Evolutionary conservation across 2,888 invertebrate species (phyloP), one percentile per base, ranked within the genome.

Genomic region (Apotomis betuletana): DNA sequence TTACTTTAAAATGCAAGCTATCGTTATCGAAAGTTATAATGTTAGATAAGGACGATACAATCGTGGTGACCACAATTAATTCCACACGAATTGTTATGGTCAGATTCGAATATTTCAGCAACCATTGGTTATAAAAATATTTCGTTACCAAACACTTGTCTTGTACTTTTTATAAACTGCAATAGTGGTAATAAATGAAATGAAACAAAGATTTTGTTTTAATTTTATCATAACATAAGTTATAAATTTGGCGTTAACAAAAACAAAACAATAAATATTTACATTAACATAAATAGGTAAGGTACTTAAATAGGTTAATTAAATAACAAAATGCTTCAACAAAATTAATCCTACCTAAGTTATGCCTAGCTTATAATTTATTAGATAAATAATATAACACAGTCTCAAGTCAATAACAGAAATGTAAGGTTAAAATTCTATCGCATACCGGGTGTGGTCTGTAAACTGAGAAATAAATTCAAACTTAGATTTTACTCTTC

Each of bases 231-330:
- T 46, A 72, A 72, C 67, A 58, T 54, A 44, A 67, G 49, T 65
- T 52, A 70, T 46, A 52, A 67, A 67, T 72, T 72, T 72, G 72
- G 72, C 72, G 44, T 72, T 68, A 72, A 68, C 58, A 72, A 63
- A 62, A 72, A 67, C 41, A 57, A 63, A 69, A 69, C 57, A 67
- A 67, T 46, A 58, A 55, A 13, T 49, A 46, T 72, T 58, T 72
- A 72, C 72, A 72, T 62, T 67, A n/a, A 51, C 51, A 65, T 70
- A 70, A 67, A 70, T 72, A 72, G 55, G 55, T 61, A 27, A 27
- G 27, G 27, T 27, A 27, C 27, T 27, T 27, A 27, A 2, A 27
- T 72, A 72, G 55, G 55, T 61, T 67, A 70, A 70, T 60, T 60
- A 65, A 41, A 68, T 63, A 68, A 63, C 63, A 41, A 72, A 72